Evolutionary conservation across 2,113 vertebrate genomes (phyloP).

Genomic region (Phycodurus eques): DNA sequence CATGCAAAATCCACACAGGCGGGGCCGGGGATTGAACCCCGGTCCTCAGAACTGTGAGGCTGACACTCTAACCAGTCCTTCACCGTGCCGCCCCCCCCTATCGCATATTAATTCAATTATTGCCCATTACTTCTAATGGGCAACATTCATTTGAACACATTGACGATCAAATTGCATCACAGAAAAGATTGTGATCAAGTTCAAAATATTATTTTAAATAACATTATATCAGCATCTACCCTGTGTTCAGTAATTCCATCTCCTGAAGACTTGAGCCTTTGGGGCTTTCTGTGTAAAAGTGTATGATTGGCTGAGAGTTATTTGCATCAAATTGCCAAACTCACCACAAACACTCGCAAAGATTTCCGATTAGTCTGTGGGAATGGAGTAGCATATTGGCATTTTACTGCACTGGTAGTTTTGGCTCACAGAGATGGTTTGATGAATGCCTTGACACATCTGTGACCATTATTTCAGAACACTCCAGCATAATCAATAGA

Average conservation of each 20-base stretch:
- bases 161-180: not conserved
- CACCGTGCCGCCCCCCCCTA: too few species aligned
- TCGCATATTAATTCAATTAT: too few species aligned
- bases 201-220: not conserved
- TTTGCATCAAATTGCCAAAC: constrained; percentile 46
- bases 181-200: not conserved
- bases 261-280: constrained; percentile 8
- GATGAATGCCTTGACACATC: constrained; percentile 69
- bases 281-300: not conserved
- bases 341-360: constrained; percentile 43
- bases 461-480: constrained; percentile 69
- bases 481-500: constrained; percentile 65
- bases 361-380: constrained; percentile 51
- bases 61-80: too few species aligned
- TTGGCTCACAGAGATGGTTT: constrained; percentile 56
- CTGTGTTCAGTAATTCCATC: not conserved
- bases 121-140: too few species aligned
- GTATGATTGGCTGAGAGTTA: constrained; percentile 26
- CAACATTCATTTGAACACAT: not conserved
- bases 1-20: too few species aligned
- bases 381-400: constrained; percentile 54
- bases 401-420: constrained; percentile 49
- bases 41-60: too few species aligned
- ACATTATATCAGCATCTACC: not conserved
- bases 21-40: too few species aligned